Evolutionary conservation across 2,888 invertebrate species (phyloP), one percentile per base, ranked within the genome.

Genomic region (Idaea dimidiata): DNA sequence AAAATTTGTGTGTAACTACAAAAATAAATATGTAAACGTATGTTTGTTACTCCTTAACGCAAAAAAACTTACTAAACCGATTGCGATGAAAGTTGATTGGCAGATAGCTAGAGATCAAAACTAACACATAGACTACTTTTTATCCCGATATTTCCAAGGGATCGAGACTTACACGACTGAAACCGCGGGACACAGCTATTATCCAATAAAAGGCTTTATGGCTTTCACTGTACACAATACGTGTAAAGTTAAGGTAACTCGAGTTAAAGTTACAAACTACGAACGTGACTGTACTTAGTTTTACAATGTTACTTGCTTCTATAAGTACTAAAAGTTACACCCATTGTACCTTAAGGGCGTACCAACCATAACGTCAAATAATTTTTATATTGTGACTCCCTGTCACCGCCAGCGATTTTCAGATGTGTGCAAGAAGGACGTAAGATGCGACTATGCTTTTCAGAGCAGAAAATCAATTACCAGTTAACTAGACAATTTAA

Each of bases 161-260:
- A 58, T 7, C 55, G 17, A 59, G 33, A 54, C 17, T 17, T 54
- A 54, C 54, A 16, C 54, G 54, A 4, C 8, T 54, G 17, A 54
- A 54, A 54, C 66, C 67, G 65, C 62, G 62, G 54, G n/a, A n/a
- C 53, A 1, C 53, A 53, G 53, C 53, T 53, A 6, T 53, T 53
- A 53, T 53, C n/a, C 6, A 54, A 54, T 43, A 10, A 10, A 2
- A 7, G 10, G 43, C 10, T 43, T 43, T 43, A 43, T 43, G 14
- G 43, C 43, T 14, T 10, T 1, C 8, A 43, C 10, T 43, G 43
- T 43, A 43, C 43, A 43, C 24, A 24, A 24, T 24, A 43, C 43
- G 43, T 43, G 43, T 43, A 43, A 43, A 43, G 8, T 43, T 43
- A 43, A 1, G 10, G 43, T 43, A 7, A 43, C 43, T 43, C 14